Base-by-base conservation (phyloP, 92 coral and sea anemone species). In the Pocillopora grandis region DNA sequence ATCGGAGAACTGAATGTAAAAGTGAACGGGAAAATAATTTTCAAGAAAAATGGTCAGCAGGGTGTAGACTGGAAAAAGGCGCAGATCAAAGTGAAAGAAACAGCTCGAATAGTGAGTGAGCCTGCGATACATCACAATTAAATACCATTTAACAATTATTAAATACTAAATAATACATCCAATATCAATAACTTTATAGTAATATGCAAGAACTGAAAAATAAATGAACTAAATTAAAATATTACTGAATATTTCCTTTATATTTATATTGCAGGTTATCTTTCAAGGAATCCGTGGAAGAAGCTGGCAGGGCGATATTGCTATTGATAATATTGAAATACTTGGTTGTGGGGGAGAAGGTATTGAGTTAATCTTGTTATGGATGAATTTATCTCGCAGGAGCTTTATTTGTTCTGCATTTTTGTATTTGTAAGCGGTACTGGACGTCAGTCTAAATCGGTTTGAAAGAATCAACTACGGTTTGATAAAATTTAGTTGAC, bases 271-370 rank as follows among this genome's bases (percentile, higher is more conserved):
- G 52, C 72, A 72, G 73, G 72, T 49, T 31, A 48, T 31, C 18
- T 82, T 82, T 72, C 79, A 82, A 82, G 86, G 86, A 62, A 52
- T 82, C 60, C 79, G 79, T 13, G 86, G 86, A 13, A 10, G 23
- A 0, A 3, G 21, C 10, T 82, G 86, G 86, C 86, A 82, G 74
- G 86, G 86, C 20, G 86, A 82, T 12, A 82, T 82, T 61, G 86
- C 86, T 5, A 62, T 82, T 21, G 86, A 82, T 31, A 72, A 82
- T 5, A 49, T 82, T 33, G 62, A 73, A 31, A 82, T 82, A 82
- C 56, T 17, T n/a, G 36, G 49, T 72, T 82, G 79, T 72, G 86
- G 79, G 20, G 86, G 85, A 71, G 77, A 58, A 1, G 78, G 75
- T 13, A 52, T 35, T 42, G 52, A 42, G 52, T 42, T 42, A 7